Base-by-base conservation (phyloP, 2,888 invertebrate species). In the Drosophila recens region DNA sequence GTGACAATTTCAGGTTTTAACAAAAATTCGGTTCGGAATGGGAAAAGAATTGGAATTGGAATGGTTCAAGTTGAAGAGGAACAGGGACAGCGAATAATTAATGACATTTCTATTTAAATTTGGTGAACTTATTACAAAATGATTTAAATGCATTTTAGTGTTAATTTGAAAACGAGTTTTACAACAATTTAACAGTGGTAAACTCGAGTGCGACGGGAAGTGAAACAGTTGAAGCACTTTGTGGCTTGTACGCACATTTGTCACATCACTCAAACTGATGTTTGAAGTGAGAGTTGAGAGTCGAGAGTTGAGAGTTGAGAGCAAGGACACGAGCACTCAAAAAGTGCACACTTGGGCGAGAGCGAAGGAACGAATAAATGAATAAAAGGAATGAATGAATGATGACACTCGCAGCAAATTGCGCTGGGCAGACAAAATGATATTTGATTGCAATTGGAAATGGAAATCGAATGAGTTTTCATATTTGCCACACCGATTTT, bases 361-460 rank as follows among this genome's bases (percentile, higher is more conserved):
- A 43, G 20, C 4, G 34, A 23, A 36, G 11, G 45, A 27, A 5
- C 27, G 27, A 0, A 27, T 27, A 27, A 27, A 10, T 17, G 17
- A 17, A 17, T 17, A 17, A 17, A 17, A 17, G 17, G 17, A n/a
- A 38, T 48, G 40, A 46, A 34, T 82, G 82, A 80, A 78, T 73
- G 88, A 87, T 86, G 85, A 87, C 77, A 81, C 82, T 80, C 83
- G 80, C 73, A 78, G 65, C 80, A 67, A 88, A 88, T 88, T 74
- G 84, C 13, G 45, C 66, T 72, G 69, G 71, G 51, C 72, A 79
- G 57, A 40, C 23, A 49, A 58, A 36, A 10, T 65, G 38, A 42
- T 43, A 65, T 80, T 67, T 77, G 67, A 80, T 75, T 72, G 71
- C 58, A 79, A 79, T 76, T 77, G 62, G 59, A 27, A 54, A 46